Conservation (phyloP, 2,888 invertebrate species). For the Limenitis camilla region DNA sequence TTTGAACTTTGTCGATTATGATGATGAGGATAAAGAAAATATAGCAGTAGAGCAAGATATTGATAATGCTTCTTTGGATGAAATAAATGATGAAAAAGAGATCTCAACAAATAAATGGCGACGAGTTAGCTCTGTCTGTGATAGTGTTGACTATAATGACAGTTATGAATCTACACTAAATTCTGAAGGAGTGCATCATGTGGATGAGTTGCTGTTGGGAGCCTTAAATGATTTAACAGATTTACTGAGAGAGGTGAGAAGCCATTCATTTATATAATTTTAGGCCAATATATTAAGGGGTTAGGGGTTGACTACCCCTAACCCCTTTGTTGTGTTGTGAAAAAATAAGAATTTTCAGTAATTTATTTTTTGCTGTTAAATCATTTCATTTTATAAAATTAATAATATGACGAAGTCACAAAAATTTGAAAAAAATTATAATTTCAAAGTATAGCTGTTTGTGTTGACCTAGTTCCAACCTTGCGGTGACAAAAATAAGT, state of each 20-base stretch:
- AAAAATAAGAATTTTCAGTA: too few relatives aligned
- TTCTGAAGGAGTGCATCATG: constrained; percentile 32
- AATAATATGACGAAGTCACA: too few relatives aligned
- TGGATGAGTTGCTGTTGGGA: constrained; percentile 52
- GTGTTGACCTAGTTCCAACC: too few relatives aligned
- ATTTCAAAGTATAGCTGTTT: too few relatives aligned
- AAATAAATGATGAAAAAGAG: constrained; percentile 36
- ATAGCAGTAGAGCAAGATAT: constrained; percentile 55
- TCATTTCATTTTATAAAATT: too few relatives aligned
- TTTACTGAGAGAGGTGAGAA: constrained; percentile 65
- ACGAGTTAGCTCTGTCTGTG: constrained; percentile 41
- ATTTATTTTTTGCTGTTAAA: too few relatives aligned
- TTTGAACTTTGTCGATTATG: constrained; percentile 29
- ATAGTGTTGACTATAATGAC: constrained; percentile 46
- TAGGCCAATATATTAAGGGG: too few relatives aligned
- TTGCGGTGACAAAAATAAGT: too few relatives aligned
- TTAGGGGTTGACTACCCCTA: too few relatives aligned
- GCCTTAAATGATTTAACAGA: constrained; percentile 69
- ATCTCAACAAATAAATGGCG: constrained; percentile 45
- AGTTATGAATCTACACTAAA: constrained; percentile 41
- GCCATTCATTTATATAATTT: neutral
- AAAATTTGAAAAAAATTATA: too few relatives aligned
- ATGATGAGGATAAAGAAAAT: constrained; percentile 72
- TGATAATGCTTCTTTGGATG: constrained; percentile 56
- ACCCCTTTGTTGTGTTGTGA: too few relatives aligned